These are phyloP conservation scores for Ciona savignyi DNA, from an alignment of 23 tunicate genomes.

Conservation along the genomic window DNA sequence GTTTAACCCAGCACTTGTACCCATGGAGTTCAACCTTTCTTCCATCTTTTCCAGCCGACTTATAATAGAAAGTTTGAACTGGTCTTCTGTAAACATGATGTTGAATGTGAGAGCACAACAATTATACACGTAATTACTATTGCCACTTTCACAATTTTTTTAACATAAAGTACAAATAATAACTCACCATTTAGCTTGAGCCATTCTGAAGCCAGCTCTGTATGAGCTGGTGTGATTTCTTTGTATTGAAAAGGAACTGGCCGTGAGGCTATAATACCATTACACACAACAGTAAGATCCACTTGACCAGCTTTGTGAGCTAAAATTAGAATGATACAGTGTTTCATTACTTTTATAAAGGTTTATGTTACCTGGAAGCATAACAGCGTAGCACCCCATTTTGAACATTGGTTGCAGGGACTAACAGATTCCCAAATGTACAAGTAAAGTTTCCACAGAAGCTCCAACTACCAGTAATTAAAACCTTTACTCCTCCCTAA, in stretches of 20 bases:
- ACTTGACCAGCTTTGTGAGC: constrained; percentile 51
- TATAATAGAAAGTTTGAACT: constrained; percentile 48
- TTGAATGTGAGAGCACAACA: not conserved
- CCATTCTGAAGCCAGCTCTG: constrained; percentile 25
- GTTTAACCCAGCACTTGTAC: not conserved
- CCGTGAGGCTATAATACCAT: constrained; percentile 24
- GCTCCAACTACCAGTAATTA: constrained; percentile 41
- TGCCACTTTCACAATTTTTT: not conserved
- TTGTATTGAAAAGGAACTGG: constrained; percentile 53
- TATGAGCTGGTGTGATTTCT: constrained; percentile 22
- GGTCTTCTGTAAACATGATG: constrained; percentile 17
- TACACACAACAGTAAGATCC: constrained; percentile 26
- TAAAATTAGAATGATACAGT: constrained; percentile 4
- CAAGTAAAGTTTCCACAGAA: constrained; percentile 27
- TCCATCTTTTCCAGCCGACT: constrained; percentile 40
- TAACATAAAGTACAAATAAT: not conserved
- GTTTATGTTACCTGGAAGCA: constrained; percentile 30
- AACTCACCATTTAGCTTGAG: constrained; percentile 38
- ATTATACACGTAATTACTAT: not conserved
- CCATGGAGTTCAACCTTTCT: constrained; percentile 47
- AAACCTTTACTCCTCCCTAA: constrained; percentile 51
- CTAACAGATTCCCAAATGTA: constrained; percentile 18
- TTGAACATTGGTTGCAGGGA: constrained; percentile 37
- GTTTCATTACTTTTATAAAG: not conserved
- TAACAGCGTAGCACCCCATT: constrained; percentile 49